These are phyloP conservation scores for Gnathonemus echidnorhynchus DNA, from an alignment of 2,113 vertebrate species.

Conservation along the genomic window DNA sequence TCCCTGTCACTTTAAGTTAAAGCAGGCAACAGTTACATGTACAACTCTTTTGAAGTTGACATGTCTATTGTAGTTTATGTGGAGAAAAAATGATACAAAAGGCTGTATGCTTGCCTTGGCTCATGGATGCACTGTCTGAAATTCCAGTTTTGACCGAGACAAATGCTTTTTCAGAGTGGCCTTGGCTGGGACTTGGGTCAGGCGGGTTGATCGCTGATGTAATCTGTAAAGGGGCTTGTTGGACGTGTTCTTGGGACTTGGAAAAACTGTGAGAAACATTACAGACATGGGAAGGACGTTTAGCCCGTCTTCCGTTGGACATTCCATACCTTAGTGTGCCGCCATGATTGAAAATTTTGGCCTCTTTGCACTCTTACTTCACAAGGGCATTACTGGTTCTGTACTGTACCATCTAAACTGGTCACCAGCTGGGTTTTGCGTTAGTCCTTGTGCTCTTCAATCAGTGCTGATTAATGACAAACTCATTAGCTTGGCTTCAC, in stretches of 20 bases:
- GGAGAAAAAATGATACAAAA: not conserved
- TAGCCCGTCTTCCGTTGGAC: not conserved
- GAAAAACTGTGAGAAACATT: not conserved
- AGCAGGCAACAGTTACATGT: not conserved
- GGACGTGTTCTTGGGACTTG: not conserved
- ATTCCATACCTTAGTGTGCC: not conserved
- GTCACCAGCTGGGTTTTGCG: not conserved
- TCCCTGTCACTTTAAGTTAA: not conserved
- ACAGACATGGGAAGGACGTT: not conserved
- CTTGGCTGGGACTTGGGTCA: not conserved
- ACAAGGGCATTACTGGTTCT: not conserved
- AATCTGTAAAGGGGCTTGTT: not conserved
- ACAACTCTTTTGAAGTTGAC: not conserved
- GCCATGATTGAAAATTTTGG: not conserved
- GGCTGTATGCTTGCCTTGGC: not conserved
- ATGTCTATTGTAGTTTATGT: not conserved
- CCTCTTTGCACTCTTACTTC: not conserved
- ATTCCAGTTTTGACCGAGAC: not conserved
- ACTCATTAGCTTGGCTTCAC: not conserved
- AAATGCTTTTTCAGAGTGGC: not conserved
- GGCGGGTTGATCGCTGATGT: not conserved
- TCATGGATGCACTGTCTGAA: not conserved
- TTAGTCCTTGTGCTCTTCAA: not conserved
- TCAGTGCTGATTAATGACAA: not conserved
- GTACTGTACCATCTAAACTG: not conserved